A percentile compares a stretch with the other conserved stretches of the same genome.
Conservation (phyloP, 2,797 vertebrate species). For the Taeniopygia guttata region DNA sequence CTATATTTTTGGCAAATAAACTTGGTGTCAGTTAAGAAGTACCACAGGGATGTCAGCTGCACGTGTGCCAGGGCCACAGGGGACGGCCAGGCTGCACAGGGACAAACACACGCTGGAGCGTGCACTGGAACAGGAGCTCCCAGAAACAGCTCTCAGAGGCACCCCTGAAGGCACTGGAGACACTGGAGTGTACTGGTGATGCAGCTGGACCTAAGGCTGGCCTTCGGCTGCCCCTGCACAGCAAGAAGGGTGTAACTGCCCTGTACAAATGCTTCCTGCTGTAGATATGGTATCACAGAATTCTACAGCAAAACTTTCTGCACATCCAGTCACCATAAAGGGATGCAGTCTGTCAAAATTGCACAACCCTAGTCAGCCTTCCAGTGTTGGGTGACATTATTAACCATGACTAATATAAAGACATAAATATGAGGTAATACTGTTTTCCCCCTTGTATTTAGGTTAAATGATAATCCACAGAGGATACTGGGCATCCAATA, state of each 20-base stretch:
- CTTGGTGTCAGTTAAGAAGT: not conserved
- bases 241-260: not conserved
- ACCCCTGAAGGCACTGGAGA: not conserved
- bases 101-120: rapidly evolving
- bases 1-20: not conserved
- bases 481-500: not conserved
- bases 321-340: not conserved
- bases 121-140: not conserved
- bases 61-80: not conserved
- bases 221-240: not conserved
- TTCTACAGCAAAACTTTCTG: not conserved
- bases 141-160: not conserved
- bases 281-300: not conserved
- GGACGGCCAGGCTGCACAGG: not conserved
- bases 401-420: not conserved
- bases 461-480: not conserved
- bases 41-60: not conserved
- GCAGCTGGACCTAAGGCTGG: not conserved
- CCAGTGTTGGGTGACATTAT: not conserved
- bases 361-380: not conserved
- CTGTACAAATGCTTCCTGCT: not conserved
- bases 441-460: not conserved
- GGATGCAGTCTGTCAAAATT: not conserved
- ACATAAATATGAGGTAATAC: not conserved
- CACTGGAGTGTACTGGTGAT: not conserved